These are phyloP conservation scores for Chouioia cunea DNA, from an alignment of 2,888 invertebrate species.

Conservation along the genomic window DNA sequence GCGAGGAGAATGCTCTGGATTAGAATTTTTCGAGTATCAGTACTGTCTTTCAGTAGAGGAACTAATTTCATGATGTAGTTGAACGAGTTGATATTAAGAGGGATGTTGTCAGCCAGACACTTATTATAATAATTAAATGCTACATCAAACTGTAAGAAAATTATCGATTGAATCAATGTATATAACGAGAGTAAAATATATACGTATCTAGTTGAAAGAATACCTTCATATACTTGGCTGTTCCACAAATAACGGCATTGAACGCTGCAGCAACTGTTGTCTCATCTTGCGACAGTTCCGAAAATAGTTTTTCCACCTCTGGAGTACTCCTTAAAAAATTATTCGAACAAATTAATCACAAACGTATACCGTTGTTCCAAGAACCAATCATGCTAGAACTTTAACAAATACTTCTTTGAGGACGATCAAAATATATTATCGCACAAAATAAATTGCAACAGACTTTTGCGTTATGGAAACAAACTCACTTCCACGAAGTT, in stretches of 20 bases:
- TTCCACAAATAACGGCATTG: conserved; percentile 84
- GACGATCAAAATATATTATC: too few relatives aligned
- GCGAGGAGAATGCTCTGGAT: conserved; percentile 74
- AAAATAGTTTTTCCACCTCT: conserved; percentile 81
- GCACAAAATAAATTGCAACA: too few relatives aligned
- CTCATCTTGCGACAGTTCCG: conserved; percentile 70
- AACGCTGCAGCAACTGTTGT: conserved; percentile 77
- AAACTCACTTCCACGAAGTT: conserved; percentile 77
- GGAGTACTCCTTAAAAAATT: conserved; percentile 47
- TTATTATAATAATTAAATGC: conserved; percentile 77
- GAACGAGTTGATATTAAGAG: conserved; percentile 76
- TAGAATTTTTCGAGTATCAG: conserved; percentile 75
- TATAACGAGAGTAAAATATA: not conserved
- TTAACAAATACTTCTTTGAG: not conserved
- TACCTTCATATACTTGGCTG: conserved; percentile 81
- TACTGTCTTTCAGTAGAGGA: conserved; percentile 76
- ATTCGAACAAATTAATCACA: conserved; percentile 24
- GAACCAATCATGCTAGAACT: conserved; percentile 4
- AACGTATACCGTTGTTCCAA: not conserved
- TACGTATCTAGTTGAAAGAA: conserved; percentile 16
- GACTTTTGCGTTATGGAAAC: not conserved
- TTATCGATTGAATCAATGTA: conserved; percentile 2
- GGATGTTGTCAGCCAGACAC: conserved; percentile 75
- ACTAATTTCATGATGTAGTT: conserved; percentile 77
- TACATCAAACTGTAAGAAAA: conserved; percentile 71